Evolutionary conservation across 2,113 vertebrate species (phyloP), one percentile per base, ranked within the genome.

Genomic region (Neogale vison): DNA sequence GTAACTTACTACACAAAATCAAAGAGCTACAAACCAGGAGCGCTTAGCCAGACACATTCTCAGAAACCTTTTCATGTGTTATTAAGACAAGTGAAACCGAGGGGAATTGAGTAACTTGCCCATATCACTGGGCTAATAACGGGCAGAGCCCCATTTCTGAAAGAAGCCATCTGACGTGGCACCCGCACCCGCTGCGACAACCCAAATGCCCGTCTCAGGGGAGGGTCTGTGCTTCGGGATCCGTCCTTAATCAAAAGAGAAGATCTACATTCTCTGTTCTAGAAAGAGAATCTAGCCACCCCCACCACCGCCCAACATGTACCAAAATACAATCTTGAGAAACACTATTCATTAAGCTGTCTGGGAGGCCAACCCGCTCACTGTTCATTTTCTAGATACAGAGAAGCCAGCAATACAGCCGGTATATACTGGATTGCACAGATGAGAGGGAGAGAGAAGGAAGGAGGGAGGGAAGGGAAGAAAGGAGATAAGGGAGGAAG

Each of bases 351-450:
- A 18, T 0, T 2, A 63, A 95, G 15, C 34, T 6, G 65, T 20
- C 45, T 11, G n/a, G 6, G 77, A 12, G 63, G 26, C 76, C 67
- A 29, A 31, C 4, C 0, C 1, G 0, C 20, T 1, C 1, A 0
- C 20, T 1, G 17, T 10, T 45, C 29, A 3, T 7, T 15, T 39
- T 39, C 29, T 7, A 59, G 71, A 24, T 1, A 20, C 1, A 3
- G 14, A 7, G 20, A 39, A 17, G 63, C 42, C 13, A 26, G 67
- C 20, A 42, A 39, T 76, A 29, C 1, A 21, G 36, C 52, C 72
- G 24, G 42, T 3, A 13, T 3, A 39, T 0, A 10, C 3, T 26
- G 36, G 21, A 5, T 26, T 18, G 11, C 36, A 47, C 0, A 34
- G 63, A 21, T 0, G 7, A 3, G 36, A 55, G 4, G 15, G 11